phyloP scores from a whole-genome alignment of 2,113 vertebrate species.

The Scomber japonicus region DNA sequence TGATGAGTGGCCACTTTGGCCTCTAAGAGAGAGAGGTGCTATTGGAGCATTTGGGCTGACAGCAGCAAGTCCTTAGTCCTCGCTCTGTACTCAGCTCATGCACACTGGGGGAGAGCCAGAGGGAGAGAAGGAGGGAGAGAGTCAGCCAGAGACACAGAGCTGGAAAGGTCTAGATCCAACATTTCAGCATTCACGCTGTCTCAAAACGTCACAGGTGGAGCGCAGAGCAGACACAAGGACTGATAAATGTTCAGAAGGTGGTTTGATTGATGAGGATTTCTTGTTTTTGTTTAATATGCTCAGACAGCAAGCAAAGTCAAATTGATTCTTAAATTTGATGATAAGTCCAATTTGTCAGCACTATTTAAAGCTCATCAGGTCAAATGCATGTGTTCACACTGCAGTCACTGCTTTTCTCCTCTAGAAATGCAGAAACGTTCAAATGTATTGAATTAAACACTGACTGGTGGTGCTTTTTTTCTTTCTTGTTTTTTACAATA shows the following conservation, averaged over 20 bases:
- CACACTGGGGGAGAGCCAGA: constrained; percentile 29
- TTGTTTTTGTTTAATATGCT: neutral
- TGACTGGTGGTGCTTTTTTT: neutral
- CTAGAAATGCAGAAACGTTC: neutral
- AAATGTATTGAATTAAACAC: neutral
- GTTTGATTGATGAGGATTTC: neutral
- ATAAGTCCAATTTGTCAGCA: neutral
- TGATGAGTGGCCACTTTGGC: constrained; percentile 81
- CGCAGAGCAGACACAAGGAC: neutral
- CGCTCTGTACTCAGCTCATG: constrained; percentile 52
- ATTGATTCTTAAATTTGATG: neutral
- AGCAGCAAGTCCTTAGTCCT: constrained; percentile 79
- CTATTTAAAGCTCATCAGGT: neutral
- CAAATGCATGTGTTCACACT: neutral
- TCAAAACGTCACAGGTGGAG: constrained; percentile 2
- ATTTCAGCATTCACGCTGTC: constrained; percentile 45
- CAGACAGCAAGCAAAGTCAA: neutral
- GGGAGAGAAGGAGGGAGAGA: constrained; percentile 52
- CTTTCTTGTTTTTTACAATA: neutral
- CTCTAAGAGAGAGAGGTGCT: constrained; percentile 66
- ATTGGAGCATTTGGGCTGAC: constrained; percentile 82
- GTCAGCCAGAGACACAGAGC: constrained; percentile 43
- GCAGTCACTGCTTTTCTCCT: too few species aligned
- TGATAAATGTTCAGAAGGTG: neutral
- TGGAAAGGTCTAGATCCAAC: constrained; percentile 61